Conservation (phyloP, 2,888 invertebrate genomes). For the Hydropsyche betteni region DNA sequence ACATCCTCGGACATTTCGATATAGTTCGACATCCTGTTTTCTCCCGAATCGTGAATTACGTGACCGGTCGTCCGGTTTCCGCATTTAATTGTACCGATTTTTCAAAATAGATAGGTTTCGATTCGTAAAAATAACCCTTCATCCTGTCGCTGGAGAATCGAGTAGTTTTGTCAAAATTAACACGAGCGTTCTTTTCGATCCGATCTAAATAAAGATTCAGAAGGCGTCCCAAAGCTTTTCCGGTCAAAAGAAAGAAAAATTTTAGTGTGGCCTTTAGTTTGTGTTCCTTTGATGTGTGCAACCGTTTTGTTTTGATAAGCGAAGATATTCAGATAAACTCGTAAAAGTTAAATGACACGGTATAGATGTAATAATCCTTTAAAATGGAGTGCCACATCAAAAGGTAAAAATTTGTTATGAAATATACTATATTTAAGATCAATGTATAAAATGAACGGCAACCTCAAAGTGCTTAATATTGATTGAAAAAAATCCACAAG, state of each 20-base stretch:
- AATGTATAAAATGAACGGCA: too few relatives aligned
- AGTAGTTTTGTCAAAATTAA: not conserved
- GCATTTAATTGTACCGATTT: not conserved
- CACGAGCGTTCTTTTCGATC: not conserved
- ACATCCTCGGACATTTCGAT: slow-evolving; percentile 42
- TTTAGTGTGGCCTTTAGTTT: not conserved
- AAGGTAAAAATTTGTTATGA: not conserved
- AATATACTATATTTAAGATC: too few relatives aligned
- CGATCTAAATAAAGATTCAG: not conserved
- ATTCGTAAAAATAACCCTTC: too few relatives aligned
- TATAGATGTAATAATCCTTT: not conserved
- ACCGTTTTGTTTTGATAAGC: slow-evolving; percentile 26
- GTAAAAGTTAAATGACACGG: slow-evolving; percentile 12
- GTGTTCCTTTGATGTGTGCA: slow-evolving; percentile 18
- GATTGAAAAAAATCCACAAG: too few relatives aligned
- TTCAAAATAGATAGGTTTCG: too few relatives aligned
- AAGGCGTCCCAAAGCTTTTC: not conserved
- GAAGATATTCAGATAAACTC: slow-evolving; percentile 4
- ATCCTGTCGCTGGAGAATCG: too few relatives aligned
- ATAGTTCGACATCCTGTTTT: not conserved
- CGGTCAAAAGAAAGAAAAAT: not conserved
- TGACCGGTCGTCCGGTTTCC: slow-evolving; percentile 21
- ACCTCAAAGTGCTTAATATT: too few relatives aligned
- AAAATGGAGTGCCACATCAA: not conserved
- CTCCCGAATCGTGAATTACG: slow-evolving; percentile 1